A percentile compares a stretch with the other conserved stretches of the same genome.
Conservation (phyloP, 2,888 invertebrate species). For the Ectemnius continuus region DNA sequence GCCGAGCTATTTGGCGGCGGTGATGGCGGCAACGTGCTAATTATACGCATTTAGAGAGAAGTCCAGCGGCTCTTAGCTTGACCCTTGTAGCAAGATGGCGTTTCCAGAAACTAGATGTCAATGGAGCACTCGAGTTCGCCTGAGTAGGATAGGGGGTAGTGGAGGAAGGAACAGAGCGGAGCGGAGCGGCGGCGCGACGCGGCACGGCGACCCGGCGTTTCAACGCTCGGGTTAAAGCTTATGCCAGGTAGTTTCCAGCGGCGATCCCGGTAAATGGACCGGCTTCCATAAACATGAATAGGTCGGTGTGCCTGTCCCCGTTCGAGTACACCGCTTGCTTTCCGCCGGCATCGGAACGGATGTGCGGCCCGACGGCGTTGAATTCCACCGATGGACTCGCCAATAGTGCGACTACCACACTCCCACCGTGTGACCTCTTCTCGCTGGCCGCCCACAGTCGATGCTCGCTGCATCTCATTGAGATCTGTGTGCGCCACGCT, state of each 20-base stretch:
- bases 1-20: background rate
- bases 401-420: conserved; percentile 47
- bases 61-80: conserved; percentile 14
- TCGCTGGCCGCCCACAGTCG: conserved; percentile 1
- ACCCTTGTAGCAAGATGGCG: conserved; percentile 10
- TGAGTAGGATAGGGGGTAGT: conserved; percentile 5
- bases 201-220: conserved; percentile 38
- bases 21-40: background rate
- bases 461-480: conserved; percentile 19
- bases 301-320: conserved; percentile 53
- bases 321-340: conserved; percentile 57
- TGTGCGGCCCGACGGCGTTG: conserved; percentile 60
- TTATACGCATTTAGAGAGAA: conserved; percentile 7
- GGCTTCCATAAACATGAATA: conserved; percentile 69
- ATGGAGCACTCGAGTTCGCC: conserved; percentile 18
- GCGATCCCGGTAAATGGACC: conserved; percentile 65
- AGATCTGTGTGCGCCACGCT: conserved; percentile 9
- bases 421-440: conserved; percentile 10
- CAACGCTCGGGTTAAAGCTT: conserved; percentile 58
- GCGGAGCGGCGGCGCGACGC: conserved; percentile 6
- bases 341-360: conserved; percentile 61
- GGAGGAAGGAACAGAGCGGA: conserved; percentile 8
- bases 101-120: conserved; percentile 41
- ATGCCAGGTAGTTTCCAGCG: conserved; percentile 59
- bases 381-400: conserved; percentile 61